Evolutionary conservation across 2,797 vertebrate genomes (phyloP), one percentile per base, ranked within the genome.

Genomic region (Pantherophis vulpinus): DNA sequence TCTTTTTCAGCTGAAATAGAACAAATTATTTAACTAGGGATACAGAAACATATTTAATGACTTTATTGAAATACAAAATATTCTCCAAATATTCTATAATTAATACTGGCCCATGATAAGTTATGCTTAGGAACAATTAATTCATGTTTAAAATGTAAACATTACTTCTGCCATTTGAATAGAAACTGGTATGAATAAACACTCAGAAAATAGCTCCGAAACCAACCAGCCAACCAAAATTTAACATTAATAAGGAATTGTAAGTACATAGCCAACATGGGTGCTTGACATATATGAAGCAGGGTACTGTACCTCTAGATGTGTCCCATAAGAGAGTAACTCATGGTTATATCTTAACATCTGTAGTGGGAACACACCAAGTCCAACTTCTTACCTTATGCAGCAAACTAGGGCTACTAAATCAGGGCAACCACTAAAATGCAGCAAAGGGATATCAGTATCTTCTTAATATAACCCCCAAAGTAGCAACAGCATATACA

Each of bases 41-140:
- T 94, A 95, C 91, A 95, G 94, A 95, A 92, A 96, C 94, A 95
- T 95, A 94, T 95, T 94, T 96, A 96, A 59, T 94, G 96, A 51
- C 93, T 96, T 97, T 96, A 96, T 96, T 96, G 94, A 96, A 97
- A 95, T 97, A 97, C 95, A 97, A 96, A 97, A 95, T 92, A 93
- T 94, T 97, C 1, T 96, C 94, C 96, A 96, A 91, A 74, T 94
- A 96, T 95, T 96, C 97, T 95, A 95, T 95, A 95, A 91, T 95
- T 96, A 94, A 95, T 93, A 94, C 79, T 94, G 93, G 90, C 95
- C 92, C 94, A 79, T 94, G 93, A 94, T 94, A 95, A 93, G 93
- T 86, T 96, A 96, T 94, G 94, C 93, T 97, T 10, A 87, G 93
- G 94, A 96, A 93, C 54, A 94, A 95, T 91, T 94, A 5, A 88